These are phyloP conservation scores for Podotricha telesiphe DNA, from an alignment of 2,888 invertebrate genomes.

Conservation along the genomic window DNA sequence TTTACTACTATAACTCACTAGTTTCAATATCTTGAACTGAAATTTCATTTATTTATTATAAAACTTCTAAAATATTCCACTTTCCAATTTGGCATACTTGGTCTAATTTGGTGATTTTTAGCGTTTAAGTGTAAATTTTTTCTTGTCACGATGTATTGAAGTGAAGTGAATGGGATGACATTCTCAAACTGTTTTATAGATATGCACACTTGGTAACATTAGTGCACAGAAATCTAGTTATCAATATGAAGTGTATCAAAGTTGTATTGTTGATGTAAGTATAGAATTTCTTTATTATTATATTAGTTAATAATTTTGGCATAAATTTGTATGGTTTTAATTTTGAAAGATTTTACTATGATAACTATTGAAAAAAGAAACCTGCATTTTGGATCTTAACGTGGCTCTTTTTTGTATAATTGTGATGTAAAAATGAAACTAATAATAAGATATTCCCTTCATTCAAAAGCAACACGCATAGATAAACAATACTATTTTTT, in stretches of 20 bases:
- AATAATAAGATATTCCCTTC: too few relatives aligned
- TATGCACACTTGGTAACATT: not conserved
- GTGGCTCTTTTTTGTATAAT: too few relatives aligned
- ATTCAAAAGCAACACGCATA: too few relatives aligned
- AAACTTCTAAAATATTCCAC: not conserved
- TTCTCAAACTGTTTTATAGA: not conserved
- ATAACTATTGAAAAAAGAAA: too few relatives aligned
- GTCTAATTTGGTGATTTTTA: constrained; percentile 11
- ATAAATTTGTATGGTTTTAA: too few relatives aligned
- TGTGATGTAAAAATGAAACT: too few relatives aligned
- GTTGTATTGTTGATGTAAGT: constrained; percentile 29
- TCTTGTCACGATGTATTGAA: not conserved
- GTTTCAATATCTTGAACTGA: too few relatives aligned
- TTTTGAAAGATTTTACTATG: too few relatives aligned
- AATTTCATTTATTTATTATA: not conserved
- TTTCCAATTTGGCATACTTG: constrained; percentile 1
- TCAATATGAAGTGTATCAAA: constrained; percentile 23
- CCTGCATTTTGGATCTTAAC: too few relatives aligned
- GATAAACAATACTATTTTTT: too few relatives aligned
- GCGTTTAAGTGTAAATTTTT: not conserved
- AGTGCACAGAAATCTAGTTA: not conserved
- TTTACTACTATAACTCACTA: too few relatives aligned
- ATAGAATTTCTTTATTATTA: constrained; percentile 4
- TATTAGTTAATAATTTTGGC: not conserved
- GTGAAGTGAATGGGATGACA: not conserved